Base-by-base conservation (phyloP, 1,140 invertebrate species). In the Thaumetopoea pityocampa region DNA sequence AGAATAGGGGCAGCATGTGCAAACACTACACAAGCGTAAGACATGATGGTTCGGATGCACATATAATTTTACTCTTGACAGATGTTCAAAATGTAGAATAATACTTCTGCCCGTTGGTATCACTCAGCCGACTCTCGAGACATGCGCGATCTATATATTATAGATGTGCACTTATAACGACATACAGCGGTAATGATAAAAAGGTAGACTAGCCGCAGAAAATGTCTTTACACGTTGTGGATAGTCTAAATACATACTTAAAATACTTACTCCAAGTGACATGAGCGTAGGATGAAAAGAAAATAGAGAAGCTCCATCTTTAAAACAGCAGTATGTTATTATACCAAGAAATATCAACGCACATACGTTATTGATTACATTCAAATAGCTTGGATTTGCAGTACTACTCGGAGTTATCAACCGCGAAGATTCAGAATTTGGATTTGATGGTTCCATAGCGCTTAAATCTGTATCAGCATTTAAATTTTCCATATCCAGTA, bases 281-380 rank as follows among this genome's bases (percentile, higher is more conserved):
- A 84, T 84, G 5, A 71, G 44, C 6, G 51, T 74, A 3, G 84
- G 84, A 53, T 86, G 84, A 55, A 84, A 85, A 12, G 82, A 73
- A 55, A 86, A 86, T 11, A 86, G 54, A 7, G 58, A 32, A n/a
- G 62, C 60, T 5, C 70, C 79, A 47, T 70, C 41, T 27, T 55
- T 58, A 44, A 85, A 82, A 51, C 74, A 74, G 29, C 76, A 76
- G 32, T 77, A 85, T 36, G 54, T 36, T 6, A 85, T 67, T 33
- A 82, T 73, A 3, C 56, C 66, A 16, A 56, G 51, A 52, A 72
- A 73, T 12, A 76, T 16, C 2, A 78, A 7, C 1, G 67, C 63
- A 43, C 69, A 68, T 23, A 69, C 16, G 27, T 82, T 84, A 29
- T 66, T 73, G 11, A 67, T 11, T 16, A 85, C 12, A 58, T 85